A percentile compares a stretch with the other conserved stretches of the same genome.
These are phyloP conservation scores for Seladonia tumulorum DNA, from an alignment of 2,888 invertebrate genomes.

Conservation along the genomic window DNA sequence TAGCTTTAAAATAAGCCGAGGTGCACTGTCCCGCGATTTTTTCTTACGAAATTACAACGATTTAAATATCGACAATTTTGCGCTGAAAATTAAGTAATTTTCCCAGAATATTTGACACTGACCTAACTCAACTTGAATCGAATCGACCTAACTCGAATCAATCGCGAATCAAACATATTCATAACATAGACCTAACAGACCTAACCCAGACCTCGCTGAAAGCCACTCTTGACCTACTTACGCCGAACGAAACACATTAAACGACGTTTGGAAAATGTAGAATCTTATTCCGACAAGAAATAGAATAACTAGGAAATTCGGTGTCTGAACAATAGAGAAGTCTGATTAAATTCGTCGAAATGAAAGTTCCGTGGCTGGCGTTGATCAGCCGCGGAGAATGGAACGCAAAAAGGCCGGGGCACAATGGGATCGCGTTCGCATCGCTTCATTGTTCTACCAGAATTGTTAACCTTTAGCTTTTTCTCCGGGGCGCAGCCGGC, in stretches of 20 bases:
- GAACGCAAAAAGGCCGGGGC: neutral
- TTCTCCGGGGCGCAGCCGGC: constrained; percentile 12
- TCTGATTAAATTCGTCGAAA: neutral
- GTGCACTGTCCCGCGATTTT: too few species aligned
- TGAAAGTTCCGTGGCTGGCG: neutral
- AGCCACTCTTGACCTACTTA: neutral
- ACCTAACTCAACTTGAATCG: too few species aligned
- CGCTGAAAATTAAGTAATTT: too few species aligned
- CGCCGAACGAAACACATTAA: neutral
- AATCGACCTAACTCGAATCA: too few species aligned
- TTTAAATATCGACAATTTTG: too few species aligned
- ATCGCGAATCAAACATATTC: neutral
- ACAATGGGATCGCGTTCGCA: neutral
- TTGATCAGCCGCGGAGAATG: neutral
- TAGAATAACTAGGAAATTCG: neutral
- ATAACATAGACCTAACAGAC: neutral
- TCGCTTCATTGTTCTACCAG: neutral
- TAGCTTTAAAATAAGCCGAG: too few species aligned
- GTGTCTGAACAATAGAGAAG: neutral
- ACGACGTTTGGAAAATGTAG: neutral
- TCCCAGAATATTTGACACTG: too few species aligned
- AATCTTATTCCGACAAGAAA: neutral
- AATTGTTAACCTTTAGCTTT: constrained; percentile 61
- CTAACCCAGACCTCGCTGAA: neutral
- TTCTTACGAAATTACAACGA: too few species aligned